These are phyloP conservation scores for Ramphastos sulfuratus DNA, from an alignment of 2,113 vertebrate genomes.

Conservation along the genomic window DNA sequence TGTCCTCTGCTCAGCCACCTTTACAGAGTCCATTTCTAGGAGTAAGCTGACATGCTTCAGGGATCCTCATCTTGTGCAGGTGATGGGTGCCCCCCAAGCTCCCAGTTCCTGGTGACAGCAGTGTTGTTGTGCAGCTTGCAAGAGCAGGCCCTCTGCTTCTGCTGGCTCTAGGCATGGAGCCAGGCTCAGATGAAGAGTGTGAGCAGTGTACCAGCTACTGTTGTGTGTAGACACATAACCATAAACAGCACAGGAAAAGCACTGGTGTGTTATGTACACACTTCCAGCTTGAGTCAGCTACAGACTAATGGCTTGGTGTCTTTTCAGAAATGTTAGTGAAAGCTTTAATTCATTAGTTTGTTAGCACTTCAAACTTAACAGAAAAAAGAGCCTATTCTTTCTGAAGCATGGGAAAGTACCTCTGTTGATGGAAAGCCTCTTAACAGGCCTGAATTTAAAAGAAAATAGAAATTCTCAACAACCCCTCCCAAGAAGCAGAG, in stretches of 20 bases:
- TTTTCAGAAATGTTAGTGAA: conserved; percentile 24
- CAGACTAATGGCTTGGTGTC: not conserved
- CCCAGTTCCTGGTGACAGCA: not conserved
- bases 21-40: not conserved
- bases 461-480: not conserved
- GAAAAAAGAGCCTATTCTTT: conserved; percentile 46
- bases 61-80: not conserved
- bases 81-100: not conserved
- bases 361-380: conserved; percentile 61
- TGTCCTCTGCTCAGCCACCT: not conserved
- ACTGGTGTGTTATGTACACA: conserved; percentile 51
- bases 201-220: not conserved
- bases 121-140: not conserved
- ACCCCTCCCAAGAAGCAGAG: not conserved
- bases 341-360: conserved; percentile 51
- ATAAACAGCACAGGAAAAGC: not conserved
- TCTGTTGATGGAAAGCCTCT: conserved; percentile 15
- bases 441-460: not conserved
- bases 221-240: conserved; percentile 21
- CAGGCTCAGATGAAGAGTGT: not conserved
- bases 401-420: conserved; percentile 4
- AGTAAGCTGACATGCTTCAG: fast-evolving
- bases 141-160: not conserved
- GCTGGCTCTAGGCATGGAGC: not conserved
- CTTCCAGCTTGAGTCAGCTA: not conserved